Percentiles rank a stretch among this genome's conserved stretches.
Conservation (phyloP, 1,140 invertebrate species). For the Diprion similis region DNA sequence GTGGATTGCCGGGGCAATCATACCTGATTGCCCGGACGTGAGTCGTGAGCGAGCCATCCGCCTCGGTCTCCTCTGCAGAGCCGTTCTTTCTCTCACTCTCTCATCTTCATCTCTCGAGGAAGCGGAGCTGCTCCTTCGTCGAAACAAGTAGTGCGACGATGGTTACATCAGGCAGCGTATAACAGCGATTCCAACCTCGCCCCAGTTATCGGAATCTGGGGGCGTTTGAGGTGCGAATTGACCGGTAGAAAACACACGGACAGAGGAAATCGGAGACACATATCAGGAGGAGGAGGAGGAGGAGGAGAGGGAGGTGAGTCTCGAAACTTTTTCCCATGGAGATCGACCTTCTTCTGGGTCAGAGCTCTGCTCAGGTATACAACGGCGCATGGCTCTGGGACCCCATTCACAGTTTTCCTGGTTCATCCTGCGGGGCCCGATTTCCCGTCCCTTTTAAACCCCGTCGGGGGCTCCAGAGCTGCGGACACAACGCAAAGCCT, state of each 20-base stretch:
- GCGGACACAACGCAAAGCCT: too few species aligned
- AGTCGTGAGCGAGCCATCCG: constrained; percentile 33
- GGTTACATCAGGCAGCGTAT: too few species aligned
- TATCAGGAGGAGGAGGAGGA: constrained; percentile 15
- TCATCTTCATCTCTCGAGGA: background rate
- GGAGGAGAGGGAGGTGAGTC: constrained; percentile 15
- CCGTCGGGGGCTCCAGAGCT: too few species aligned
- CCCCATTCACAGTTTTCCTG: background rate
- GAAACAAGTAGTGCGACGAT: too few species aligned
- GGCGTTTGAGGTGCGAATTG: too few species aligned
- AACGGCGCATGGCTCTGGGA: background rate
- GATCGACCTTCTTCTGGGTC: background rate
- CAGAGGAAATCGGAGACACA: too few species aligned
- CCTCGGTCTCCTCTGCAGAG: background rate
- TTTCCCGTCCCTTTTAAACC: too few species aligned
- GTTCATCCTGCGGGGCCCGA: too few species aligned
- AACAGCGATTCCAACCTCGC: too few species aligned
- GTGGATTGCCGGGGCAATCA: constrained; percentile 55
- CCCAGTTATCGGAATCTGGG: too few species aligned
- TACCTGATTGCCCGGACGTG: constrained; percentile 58
- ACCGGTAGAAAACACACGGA: too few species aligned
- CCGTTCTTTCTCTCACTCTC: background rate
- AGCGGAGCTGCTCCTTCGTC: too few species aligned
- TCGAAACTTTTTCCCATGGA: background rate
- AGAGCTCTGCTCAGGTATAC: background rate